Base-by-base conservation (phyloP, 1,140 invertebrate genomes). In the Drosophila azteca region DNA sequence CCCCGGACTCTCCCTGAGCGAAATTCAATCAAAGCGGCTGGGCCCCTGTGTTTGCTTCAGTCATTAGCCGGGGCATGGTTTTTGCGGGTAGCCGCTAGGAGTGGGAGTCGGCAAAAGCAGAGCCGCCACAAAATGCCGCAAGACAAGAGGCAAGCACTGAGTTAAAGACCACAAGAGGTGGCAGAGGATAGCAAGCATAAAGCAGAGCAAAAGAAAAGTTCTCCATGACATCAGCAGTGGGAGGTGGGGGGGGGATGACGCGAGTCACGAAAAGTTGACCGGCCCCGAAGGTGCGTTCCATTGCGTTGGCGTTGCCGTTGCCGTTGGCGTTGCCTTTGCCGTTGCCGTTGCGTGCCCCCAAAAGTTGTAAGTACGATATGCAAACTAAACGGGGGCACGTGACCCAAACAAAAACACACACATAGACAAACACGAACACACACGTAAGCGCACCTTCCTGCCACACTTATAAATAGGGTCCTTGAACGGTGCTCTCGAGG, bases 361-460 rank as follows among this genome's bases (percentile, higher is more conserved):
- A 66, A 35, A 35, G 31, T 35, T 41, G 22, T 46, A 17, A 17
- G 9, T 57, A 65, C 64, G 68, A 70, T 68, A 82, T 83, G 79
- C 64, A 65, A 80, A 71, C 72, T 76, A 62, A 78, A 73, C 35
- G 39, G 39, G 44, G 53, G 61, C 76, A 79, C 79, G 79, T 82
- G 79, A 62, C 67, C 69, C 62, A 61, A 24, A 63, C 79, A 66
- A 78, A 60, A 29, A 63, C 26, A 4, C 46, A 46, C 11, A 35
- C 35, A 26, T 20, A 20, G 17, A 20, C 17, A 20, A 20, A 20
- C 15, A 13, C 8, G 20, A 39, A 41, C 20, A 13, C 15, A 41
- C 45, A 35, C 20, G 11, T 31, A 2, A 26, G 4, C 24, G 24
- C 24, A 26, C 31, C 31, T 31, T 31, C 8, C 29, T 31, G 31